These are phyloP conservation scores for Drosophila orena DNA, from an alignment of 1,140 invertebrate genomes.

Conservation along the genomic window DNA sequence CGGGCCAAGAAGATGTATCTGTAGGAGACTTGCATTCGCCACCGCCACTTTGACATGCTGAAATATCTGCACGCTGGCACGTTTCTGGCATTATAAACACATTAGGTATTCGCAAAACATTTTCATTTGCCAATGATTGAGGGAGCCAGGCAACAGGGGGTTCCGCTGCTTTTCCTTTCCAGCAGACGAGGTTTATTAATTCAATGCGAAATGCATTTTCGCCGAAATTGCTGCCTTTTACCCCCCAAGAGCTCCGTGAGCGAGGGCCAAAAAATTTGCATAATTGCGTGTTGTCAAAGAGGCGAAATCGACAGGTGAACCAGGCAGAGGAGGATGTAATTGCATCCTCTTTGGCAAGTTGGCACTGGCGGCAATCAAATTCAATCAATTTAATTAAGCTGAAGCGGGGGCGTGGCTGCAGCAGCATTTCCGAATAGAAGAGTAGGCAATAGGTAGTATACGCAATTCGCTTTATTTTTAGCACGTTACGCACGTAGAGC, in stretches of 20 bases:
- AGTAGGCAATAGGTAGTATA: slow-evolving; percentile 48
- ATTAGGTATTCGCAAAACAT: slow-evolving; percentile 73
- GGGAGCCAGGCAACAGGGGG: neutral
- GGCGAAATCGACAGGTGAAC: slow-evolving; percentile 32
- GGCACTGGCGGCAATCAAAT: slow-evolving; percentile 67
- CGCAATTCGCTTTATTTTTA: slow-evolving; percentile 79
- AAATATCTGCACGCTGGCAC: slow-evolving; percentile 62
- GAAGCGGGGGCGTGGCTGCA: slow-evolving; percentile 16
- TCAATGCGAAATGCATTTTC: slow-evolving; percentile 75
- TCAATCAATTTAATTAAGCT: slow-evolving; percentile 80
- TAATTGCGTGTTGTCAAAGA: slow-evolving; percentile 52
- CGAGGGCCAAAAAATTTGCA: slow-evolving; percentile 53
- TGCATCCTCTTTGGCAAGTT: slow-evolving; percentile 29
- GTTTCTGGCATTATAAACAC: slow-evolving; percentile 72
- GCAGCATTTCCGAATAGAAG: slow-evolving; percentile 19
- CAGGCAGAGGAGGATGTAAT: slow-evolving; percentile 21
- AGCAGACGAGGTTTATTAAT: slow-evolving; percentile 54
- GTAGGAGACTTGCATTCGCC: slow-evolving; percentile 27
- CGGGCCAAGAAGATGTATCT: slow-evolving; percentile 26
- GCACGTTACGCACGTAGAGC: slow-evolving; percentile 79
- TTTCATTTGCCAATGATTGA: slow-evolving; percentile 41
- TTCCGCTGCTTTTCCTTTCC: neutral
- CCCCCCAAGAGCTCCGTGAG: slow-evolving; percentile 9
- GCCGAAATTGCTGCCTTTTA: slow-evolving; percentile 62
- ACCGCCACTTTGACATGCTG: slow-evolving; percentile 60